These are phyloP conservation scores for Tenualosa ilisha DNA, from an alignment of 2,797 vertebrate genomes.

Conservation along the genomic window DNA sequence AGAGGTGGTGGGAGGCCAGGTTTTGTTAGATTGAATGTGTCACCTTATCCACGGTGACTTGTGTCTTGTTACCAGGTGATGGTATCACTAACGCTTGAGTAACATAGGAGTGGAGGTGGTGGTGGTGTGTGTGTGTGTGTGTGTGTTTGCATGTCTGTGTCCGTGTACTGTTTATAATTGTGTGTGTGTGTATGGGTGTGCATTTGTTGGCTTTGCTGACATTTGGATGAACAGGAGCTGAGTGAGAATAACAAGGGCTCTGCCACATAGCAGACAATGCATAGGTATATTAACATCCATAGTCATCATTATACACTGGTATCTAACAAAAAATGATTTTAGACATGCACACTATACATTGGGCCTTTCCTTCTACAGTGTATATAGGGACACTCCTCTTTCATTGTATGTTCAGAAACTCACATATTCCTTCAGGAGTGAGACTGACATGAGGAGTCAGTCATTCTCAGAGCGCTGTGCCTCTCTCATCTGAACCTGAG, in stretches of 20 bases:
- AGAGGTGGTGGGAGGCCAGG: conserved; percentile 20
- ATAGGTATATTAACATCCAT: neutral
- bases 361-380: too few species aligned
- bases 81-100: conserved; percentile 22
- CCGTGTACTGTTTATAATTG: neutral
- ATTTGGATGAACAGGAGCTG: neutral
- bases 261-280: neutral
- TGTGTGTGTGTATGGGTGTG: neutral
- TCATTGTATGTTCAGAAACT: too few species aligned
- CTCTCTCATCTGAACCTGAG: neutral
- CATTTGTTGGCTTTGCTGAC: neutral
- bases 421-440: neutral
- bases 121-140: conserved; percentile 16
- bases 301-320: neutral
- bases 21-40: conserved; percentile 27
- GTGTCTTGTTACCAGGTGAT: conserved; percentile 24
- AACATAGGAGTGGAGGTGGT: conserved; percentile 3
- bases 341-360: neutral
- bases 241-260: neutral
- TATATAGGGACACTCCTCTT: neutral
- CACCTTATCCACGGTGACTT: conserved; percentile 16
- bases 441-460: neutral
- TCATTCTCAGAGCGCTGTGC: neutral
- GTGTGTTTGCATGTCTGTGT: conserved; percentile 13
- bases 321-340: neutral